These are phyloP conservation scores for Lineus longissimus DNA, from an alignment of 1,140 invertebrate genomes.

Conservation along the genomic window DNA sequence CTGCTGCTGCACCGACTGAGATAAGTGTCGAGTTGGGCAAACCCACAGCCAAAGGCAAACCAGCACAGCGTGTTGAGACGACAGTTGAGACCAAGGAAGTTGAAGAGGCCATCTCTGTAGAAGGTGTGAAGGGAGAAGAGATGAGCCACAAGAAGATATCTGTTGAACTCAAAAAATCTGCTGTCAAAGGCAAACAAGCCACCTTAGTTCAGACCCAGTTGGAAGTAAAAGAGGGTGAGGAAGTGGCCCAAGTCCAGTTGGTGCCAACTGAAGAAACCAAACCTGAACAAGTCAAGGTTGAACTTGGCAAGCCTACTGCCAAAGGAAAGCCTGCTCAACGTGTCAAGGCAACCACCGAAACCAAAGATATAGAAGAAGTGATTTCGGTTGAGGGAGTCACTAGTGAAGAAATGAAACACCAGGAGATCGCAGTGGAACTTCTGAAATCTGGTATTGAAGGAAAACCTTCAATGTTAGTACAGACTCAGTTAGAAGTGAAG, in stretches of 20 bases:
- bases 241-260: neutral
- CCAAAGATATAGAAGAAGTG: constrained; percentile 22
- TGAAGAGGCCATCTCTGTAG: neutral
- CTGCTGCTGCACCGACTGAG: constrained; percentile 9
- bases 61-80: constrained; percentile 1
- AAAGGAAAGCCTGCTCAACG: constrained; percentile 4
- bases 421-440: constrained; percentile 8
- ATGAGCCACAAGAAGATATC: constrained; percentile 1
- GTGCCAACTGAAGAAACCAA: neutral
- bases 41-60: constrained; percentile 3
- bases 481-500: constrained; percentile 6
- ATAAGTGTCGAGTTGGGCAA: constrained; percentile 14
- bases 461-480: neutral
- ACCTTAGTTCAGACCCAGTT: neutral
- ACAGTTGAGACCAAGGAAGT: constrained; percentile 5
- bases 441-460: neutral
- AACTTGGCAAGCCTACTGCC: constrained; percentile 9
- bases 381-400: constrained; percentile 24
- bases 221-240: constrained; percentile 2
- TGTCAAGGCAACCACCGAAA: neutral
- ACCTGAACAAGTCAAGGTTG: constrained; percentile 8
- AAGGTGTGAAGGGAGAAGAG: constrained; percentile 3
- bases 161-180: constrained; percentile 8
- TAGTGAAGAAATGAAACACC: constrained; percentile 5
- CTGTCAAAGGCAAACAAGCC: neutral